phyloP scores from a whole-genome alignment of 2,797 vertebrate genomes.

The Pelodytes ibericus region DNA sequence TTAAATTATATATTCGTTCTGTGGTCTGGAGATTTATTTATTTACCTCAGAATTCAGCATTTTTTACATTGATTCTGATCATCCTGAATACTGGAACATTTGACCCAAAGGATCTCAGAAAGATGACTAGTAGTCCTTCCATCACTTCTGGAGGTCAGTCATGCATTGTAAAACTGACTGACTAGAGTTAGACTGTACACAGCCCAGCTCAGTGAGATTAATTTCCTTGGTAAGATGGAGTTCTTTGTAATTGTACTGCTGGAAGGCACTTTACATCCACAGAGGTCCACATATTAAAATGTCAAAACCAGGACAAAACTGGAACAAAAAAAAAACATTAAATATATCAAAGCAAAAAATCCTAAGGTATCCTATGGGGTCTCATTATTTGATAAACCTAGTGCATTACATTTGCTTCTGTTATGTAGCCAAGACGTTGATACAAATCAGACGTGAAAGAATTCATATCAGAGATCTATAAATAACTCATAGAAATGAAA shows the following conservation, averaged over 20 bases:
- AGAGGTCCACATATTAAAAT: constrained; percentile 4
- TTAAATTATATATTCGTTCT: no score
- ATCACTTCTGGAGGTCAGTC: no score
- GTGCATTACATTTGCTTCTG: not conserved
- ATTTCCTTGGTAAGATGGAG: not conserved
- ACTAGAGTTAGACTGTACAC: not conserved
- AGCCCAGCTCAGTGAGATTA: not conserved
- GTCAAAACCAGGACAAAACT: constrained; percentile 5
- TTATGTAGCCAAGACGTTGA: constrained; percentile 1
- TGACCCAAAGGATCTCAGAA: no score
- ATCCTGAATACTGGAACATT: no score
- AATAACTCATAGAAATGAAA: constrained; percentile 1
- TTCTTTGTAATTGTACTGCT: constrained; percentile 1
- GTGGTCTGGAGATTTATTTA: no score
- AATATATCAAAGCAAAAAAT: not conserved
- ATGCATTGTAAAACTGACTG: not conserved
- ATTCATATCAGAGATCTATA: not conserved
- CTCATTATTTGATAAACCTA: constrained; percentile 20
- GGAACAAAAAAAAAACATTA: not conserved
- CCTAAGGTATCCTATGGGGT: not conserved
- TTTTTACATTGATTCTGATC: no score
- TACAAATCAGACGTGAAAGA: not conserved
- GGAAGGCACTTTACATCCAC: constrained; percentile 1
- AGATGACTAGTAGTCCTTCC: no score
- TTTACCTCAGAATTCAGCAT: no score